Conservation (phyloP, 2,797 vertebrate species). For the Dermochelys coriacea region DNA sequence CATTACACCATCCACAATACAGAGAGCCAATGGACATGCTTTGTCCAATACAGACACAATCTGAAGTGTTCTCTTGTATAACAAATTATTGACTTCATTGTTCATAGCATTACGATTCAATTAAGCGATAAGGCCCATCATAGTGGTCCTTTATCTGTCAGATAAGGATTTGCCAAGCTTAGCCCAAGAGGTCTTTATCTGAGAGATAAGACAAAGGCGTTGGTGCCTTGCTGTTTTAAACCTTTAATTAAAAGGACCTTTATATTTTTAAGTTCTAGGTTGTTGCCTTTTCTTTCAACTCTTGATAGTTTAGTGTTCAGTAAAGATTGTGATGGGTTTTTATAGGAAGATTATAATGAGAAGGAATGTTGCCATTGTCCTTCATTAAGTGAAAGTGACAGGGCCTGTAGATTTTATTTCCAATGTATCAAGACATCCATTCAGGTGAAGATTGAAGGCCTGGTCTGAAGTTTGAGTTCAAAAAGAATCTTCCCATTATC, state of each 20-base stretch:
- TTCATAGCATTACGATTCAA: slow-evolving; percentile 78
- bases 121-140: slow-evolving; percentile 79
- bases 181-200: slow-evolving; percentile 75
- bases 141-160: slow-evolving; percentile 70
- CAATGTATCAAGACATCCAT: background rate
- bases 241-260: slow-evolving; percentile 72
- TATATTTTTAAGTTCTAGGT: slow-evolving; percentile 59
- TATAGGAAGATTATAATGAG: background rate
- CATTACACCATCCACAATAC: background rate
- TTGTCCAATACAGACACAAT: slow-evolving; percentile 40
- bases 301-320: background rate
- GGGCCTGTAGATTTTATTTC: slow-evolving; percentile 19
- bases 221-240: slow-evolving; percentile 61
- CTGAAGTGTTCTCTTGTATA: slow-evolving; percentile 72
- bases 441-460: background rate
- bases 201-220: slow-evolving; percentile 74
- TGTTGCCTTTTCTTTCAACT: slow-evolving; percentile 44
- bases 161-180: slow-evolving; percentile 79
- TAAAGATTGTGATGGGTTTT: slow-evolving; percentile 42
- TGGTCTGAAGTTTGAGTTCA: background rate
- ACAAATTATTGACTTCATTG: slow-evolving; percentile 77
- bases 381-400: slow-evolving; percentile 26
- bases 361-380: background rate
- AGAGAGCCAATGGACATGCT: slow-evolving; percentile 36
- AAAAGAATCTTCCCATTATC: background rate